Evolutionary conservation across 2,888 invertebrate genomes (phyloP).

Genomic region (Hipparchia sbordonii): DNA sequence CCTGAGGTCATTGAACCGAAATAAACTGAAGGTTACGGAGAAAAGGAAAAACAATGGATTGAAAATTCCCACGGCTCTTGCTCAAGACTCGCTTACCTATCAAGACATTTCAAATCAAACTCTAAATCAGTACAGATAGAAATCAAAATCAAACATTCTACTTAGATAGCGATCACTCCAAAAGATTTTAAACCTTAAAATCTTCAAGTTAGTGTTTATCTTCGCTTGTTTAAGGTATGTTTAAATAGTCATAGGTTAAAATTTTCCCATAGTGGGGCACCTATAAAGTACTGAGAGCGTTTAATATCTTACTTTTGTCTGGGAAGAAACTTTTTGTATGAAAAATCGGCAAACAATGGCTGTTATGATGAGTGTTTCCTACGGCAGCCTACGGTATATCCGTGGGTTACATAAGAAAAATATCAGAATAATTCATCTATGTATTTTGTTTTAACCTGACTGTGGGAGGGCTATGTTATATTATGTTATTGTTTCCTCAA

Average conservation of each 20-base stretch:
- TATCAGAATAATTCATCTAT: background rate
- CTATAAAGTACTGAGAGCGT: slow-evolving; percentile 19
- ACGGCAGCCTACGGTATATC: background rate
- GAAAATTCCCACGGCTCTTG: slow-evolving; percentile 64
- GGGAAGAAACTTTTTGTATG: slow-evolving; percentile 17
- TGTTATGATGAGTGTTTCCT: slow-evolving; percentile 9
- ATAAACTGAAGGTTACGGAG: slow-evolving; percentile 63
- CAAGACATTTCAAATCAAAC: slow-evolving; percentile 14
- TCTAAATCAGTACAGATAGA: background rate
- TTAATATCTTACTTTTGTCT: slow-evolving; percentile 28
- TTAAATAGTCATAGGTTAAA: slow-evolving; percentile 17
- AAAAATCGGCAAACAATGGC: slow-evolving; percentile 8
- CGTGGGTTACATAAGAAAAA: slow-evolving; percentile 5
- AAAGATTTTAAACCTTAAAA: background rate
- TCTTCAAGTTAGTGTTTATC: background rate
- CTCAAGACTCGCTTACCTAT: slow-evolving; percentile 43
- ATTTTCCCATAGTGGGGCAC: slow-evolving; percentile 27
- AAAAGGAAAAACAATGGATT: slow-evolving; percentile 63
- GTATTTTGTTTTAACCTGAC: no score
- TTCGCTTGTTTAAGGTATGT: background rate
- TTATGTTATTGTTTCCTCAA: no score
- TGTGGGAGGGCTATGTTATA: no score
- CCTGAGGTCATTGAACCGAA: slow-evolving; percentile 60
- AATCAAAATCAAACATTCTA: slow-evolving; percentile 15
- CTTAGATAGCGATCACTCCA: background rate